Conservation (phyloP, 1,140 invertebrate genomes). For the Caerostris extrusa region DNA sequence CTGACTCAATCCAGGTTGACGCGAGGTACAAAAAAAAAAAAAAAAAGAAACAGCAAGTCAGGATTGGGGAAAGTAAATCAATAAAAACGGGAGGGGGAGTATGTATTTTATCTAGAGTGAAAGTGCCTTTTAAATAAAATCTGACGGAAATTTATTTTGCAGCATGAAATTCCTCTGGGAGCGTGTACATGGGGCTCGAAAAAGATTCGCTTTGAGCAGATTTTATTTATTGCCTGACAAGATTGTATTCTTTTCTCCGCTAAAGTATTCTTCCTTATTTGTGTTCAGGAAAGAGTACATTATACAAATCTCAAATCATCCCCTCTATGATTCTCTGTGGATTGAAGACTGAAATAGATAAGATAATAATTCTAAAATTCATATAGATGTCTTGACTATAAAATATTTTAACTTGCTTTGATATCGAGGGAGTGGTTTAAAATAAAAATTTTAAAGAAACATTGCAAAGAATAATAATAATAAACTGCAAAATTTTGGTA, state of each 20-base stretch:
- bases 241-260: background rate
- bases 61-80: conserved; percentile 13
- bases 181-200: background rate
- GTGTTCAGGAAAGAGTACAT: background rate
- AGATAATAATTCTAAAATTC: too few relatives aligned
- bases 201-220: conserved; percentile 32
- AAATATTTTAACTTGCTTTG: too few relatives aligned
- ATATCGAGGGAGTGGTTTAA: too few relatives aligned
- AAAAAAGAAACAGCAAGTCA: background rate
- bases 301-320: conserved; percentile 20
- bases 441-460: too few relatives aligned
- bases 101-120: conserved; percentile 29
- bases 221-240: conserved; percentile 9
- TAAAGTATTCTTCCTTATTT: background rate
- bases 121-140: conserved; percentile 65
- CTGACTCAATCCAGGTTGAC: conserved; percentile 74
- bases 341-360: too few relatives aligned
- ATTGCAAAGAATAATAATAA: too few relatives aligned
- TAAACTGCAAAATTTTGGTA: too few relatives aligned
- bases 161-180: conserved; percentile 23
- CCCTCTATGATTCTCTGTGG: background rate
- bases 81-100: conserved; percentile 19
- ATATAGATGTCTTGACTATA: too few relatives aligned
- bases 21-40: background rate
- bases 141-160: conserved; percentile 63